These are phyloP conservation scores for Clepsis dumicolana DNA, from an alignment of 2,888 invertebrate species.

Conservation along the genomic window DNA sequence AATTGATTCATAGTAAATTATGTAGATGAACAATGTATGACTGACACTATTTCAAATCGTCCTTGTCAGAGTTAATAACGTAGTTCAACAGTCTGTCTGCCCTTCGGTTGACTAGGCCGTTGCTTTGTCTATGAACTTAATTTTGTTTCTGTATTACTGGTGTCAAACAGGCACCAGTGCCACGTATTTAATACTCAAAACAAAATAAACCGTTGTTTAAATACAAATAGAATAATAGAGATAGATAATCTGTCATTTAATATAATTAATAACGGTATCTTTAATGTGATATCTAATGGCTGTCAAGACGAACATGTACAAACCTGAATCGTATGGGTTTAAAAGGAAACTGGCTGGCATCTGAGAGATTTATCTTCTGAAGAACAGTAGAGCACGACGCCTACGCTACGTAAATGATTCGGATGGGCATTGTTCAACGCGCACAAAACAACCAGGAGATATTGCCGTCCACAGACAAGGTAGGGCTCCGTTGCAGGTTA, in stretches of 20 bases:
- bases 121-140: conserved; percentile 40
- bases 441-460: conserved; percentile 6
- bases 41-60: conserved; percentile 32
- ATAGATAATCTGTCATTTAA: neutral
- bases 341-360: conserved; percentile 36
- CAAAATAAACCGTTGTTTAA: neutral
- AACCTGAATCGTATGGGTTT: conserved; percentile 37
- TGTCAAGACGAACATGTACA: conserved; percentile 29
- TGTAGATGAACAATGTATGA: conserved; percentile 27
- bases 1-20: conserved; percentile 20
- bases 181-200: conserved; percentile 8
- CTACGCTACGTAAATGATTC: conserved; percentile 38
- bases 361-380: conserved; percentile 32
- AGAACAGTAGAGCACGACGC: conserved; percentile 28
- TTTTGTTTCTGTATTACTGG: conserved; percentile 18
- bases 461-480: neutral
- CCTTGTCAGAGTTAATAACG: conserved; percentile 38
- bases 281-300: conserved; percentile 28
- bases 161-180: neutral
- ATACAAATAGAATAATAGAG: conserved; percentile 1
- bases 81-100: conserved; percentile 67
- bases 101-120: conserved; percentile 55
- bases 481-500: conserved; percentile 10
- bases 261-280: conserved; percentile 15
- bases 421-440: conserved; percentile 30